Conservation (phyloP, 2,797 vertebrate species). For the Eidolon dupreanum region DNA sequence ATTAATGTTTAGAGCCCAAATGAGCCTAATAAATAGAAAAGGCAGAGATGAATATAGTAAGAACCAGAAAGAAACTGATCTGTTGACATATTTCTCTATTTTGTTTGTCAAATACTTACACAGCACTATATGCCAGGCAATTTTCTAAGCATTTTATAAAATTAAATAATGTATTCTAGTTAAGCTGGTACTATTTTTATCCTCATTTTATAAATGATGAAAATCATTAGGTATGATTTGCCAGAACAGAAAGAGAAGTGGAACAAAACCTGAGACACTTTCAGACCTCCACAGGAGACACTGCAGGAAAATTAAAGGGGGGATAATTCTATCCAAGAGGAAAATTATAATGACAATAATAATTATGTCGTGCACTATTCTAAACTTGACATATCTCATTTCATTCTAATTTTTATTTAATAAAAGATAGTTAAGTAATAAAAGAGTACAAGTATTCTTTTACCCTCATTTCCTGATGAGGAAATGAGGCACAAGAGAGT, state of each 20-base stretch:
- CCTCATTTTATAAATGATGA: not conserved
- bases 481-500: not conserved
- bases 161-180: not conserved
- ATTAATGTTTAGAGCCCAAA: not conserved
- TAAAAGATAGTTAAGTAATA: not conserved
- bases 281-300: not conserved
- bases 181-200: not conserved
- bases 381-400: not conserved
- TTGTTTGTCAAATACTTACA: not conserved
- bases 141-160: slow-evolving; percentile 27
- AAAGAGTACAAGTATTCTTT: not conserved
- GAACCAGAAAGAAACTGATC: not conserved
- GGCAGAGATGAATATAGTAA: not conserved
- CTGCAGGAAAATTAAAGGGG: not conserved
- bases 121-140: not conserved
- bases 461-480: not conserved
- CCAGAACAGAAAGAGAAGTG: not conserved
- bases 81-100: not conserved
- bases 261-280: not conserved
- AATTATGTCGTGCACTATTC: not conserved
- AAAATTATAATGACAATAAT: not conserved
- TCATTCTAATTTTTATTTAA: not conserved
- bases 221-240: not conserved
- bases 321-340: not conserved
- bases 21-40: not conserved